Conservation (phyloP, 2,888 invertebrate species). For the Epirrhoe alternata region DNA sequence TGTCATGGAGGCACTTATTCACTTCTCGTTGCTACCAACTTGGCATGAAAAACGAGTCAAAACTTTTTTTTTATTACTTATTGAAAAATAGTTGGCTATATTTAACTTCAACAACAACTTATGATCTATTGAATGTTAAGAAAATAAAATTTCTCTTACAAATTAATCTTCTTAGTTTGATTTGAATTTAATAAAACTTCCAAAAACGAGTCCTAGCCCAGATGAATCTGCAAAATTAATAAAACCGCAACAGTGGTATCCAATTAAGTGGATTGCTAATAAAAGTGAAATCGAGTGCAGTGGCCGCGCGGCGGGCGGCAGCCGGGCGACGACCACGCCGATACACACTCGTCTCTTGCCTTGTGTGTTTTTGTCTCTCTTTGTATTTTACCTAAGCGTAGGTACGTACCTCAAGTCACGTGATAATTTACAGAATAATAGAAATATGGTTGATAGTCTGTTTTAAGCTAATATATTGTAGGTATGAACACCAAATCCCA, state of each 20-base stretch:
- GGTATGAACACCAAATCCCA: too few relatives aligned
- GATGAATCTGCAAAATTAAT: constrained; percentile 82
- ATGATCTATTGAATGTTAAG: neutral
- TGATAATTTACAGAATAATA: too few relatives aligned
- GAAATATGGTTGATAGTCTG: neutral
- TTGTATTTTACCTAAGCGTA: constrained; percentile 17
- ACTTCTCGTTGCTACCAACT: neutral
- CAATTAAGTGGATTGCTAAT: constrained; percentile 85
- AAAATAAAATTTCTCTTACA: constrained; percentile 3
- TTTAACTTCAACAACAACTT: neutral
- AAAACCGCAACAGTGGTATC: constrained; percentile 81
- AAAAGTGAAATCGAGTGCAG: constrained; percentile 85
- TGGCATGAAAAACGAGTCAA: neutral
- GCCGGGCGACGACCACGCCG: constrained; percentile 37
- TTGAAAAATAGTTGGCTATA: neutral
- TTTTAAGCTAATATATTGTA: too few relatives aligned
- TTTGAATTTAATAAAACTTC: constrained; percentile 27
- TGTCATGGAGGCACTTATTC: constrained; percentile 48
- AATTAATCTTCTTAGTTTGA: neutral
- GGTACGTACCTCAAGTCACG: neutral
- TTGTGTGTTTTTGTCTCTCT: constrained; percentile 27
- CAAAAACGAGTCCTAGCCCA: constrained; percentile 64
- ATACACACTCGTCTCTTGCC: constrained; percentile 31
- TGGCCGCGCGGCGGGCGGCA: constrained; percentile 64
- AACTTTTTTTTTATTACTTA: neutral